These are phyloP conservation scores for Dasyurus viverrinus DNA, from an alignment of 2,113 vertebrate genomes.

Conservation along the genomic window DNA sequence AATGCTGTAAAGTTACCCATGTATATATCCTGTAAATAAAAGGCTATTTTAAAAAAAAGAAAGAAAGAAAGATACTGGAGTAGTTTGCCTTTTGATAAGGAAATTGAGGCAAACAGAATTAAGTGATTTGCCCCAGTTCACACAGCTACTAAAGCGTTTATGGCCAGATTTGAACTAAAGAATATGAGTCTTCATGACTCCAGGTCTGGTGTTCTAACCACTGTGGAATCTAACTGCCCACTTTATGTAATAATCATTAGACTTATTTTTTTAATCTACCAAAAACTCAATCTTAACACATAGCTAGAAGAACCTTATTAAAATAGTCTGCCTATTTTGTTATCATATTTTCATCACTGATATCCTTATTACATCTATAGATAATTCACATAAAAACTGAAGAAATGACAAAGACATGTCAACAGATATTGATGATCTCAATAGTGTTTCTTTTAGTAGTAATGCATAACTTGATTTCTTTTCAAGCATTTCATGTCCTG, in stretches of 20 bases:
- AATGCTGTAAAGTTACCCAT: too few species aligned
- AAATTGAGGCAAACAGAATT: too few species aligned
- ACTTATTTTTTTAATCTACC: background rate
- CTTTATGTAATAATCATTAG: background rate
- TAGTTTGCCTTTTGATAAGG: too few species aligned
- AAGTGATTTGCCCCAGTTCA: too few species aligned
- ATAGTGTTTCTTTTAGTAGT: background rate
- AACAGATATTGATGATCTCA: background rate
- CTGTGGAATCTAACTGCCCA: too few species aligned
- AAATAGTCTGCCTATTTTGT: background rate
- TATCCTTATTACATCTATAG: background rate
- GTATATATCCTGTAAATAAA: too few species aligned
- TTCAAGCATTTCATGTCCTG: background rate
- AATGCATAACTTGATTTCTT: background rate
- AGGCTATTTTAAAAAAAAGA: too few species aligned
- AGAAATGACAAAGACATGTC: background rate
- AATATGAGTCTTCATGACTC: too few species aligned
- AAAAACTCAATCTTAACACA: background rate
- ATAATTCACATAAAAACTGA: background rate
- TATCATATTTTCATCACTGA: background rate
- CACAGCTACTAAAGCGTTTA: too few species aligned
- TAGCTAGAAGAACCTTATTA: background rate
- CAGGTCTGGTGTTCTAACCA: too few species aligned
- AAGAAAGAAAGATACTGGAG: too few species aligned
- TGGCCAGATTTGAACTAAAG: too few species aligned